Conservation (phyloP, 37 sponge, comb jelly and placozoan genomes). For the Chondrilla cf. caribensis region DNA sequence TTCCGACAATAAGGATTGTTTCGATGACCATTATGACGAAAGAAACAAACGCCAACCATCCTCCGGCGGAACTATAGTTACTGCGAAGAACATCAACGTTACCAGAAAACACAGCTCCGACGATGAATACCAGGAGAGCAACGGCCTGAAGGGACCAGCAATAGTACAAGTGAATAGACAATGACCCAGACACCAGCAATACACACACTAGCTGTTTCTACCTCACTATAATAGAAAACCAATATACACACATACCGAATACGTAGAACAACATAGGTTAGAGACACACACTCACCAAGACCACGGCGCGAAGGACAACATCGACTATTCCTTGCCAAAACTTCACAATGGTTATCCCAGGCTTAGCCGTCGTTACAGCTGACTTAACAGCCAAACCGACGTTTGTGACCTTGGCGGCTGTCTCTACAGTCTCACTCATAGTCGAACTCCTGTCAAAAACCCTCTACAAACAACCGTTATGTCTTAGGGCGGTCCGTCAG, state of each 20-base stretch:
- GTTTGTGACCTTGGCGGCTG: neutral
- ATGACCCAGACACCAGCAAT: too few species aligned
- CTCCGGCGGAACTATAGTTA: neutral
- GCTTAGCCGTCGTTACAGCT: conserved; percentile 15
- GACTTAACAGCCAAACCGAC: conserved; percentile 39
- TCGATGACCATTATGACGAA: conserved; percentile 13
- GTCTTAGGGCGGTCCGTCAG: too few species aligned
- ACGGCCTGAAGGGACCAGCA: neutral
- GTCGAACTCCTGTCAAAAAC: too few species aligned
- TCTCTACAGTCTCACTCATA: neutral
- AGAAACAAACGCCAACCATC: conserved; percentile 7
- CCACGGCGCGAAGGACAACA: conserved; percentile 25
- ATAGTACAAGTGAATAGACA: neutral
- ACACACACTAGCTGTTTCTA: too few species aligned
- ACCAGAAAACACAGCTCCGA: neutral
- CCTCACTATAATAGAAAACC: too few species aligned
- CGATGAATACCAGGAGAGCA: neutral
- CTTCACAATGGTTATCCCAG: conserved; percentile 43
- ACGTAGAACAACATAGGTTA: too few species aligned
- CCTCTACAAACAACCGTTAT: too few species aligned
- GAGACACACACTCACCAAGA: conserved; percentile 46
- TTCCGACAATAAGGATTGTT: neutral
- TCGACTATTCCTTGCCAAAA: conserved; percentile 59
- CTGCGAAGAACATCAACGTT: neutral
- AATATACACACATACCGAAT: too few species aligned